These are phyloP conservation scores for Pachycephala philippinensis DNA, from an alignment of 2,113 vertebrate species.

Conservation along the genomic window DNA sequence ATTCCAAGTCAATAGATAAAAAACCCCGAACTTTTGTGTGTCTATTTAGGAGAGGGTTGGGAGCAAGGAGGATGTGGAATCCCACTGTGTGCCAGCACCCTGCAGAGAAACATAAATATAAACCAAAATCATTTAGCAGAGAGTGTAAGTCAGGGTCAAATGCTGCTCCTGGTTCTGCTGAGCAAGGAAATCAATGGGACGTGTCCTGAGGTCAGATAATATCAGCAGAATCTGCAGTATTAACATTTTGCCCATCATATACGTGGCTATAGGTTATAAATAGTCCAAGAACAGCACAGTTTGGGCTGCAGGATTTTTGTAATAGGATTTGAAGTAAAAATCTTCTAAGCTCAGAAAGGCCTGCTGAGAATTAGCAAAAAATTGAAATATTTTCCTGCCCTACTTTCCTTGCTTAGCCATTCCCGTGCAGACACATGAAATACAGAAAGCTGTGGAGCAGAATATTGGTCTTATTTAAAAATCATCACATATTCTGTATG, in stretches of 20 bases:
- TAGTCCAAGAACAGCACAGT: not conserved
- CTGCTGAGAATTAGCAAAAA: constrained; percentile 34
- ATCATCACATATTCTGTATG: not conserved
- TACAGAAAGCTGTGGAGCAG: not conserved
- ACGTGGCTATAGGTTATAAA: constrained; percentile 17
- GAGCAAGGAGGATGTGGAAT: not conserved
- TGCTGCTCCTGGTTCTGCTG: constrained; percentile 5
- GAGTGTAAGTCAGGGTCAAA: not conserved
- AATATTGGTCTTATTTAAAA: not conserved
- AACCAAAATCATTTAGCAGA: not conserved
- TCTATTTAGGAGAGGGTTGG: not conserved
- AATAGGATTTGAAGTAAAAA: constrained; percentile 39
- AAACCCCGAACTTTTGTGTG: not conserved
- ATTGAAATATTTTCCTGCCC: constrained; percentile 33
- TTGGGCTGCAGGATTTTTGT: not conserved
- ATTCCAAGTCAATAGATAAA: not conserved
- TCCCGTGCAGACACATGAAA: not conserved
- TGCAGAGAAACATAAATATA: not conserved
- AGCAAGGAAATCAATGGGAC: constrained; percentile 36
- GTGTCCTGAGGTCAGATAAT: not conserved
- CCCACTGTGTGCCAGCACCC: not conserved
- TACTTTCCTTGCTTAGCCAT: constrained; percentile 27
- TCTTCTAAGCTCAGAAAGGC: constrained; percentile 43
- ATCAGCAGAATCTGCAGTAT: not conserved
- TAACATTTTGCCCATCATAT: not conserved